Evolutionary conservation across 2,888 invertebrate genomes (phyloP), one percentile per base, ranked within the genome.

Genomic region (Drepanosiphum platanoidis): DNA sequence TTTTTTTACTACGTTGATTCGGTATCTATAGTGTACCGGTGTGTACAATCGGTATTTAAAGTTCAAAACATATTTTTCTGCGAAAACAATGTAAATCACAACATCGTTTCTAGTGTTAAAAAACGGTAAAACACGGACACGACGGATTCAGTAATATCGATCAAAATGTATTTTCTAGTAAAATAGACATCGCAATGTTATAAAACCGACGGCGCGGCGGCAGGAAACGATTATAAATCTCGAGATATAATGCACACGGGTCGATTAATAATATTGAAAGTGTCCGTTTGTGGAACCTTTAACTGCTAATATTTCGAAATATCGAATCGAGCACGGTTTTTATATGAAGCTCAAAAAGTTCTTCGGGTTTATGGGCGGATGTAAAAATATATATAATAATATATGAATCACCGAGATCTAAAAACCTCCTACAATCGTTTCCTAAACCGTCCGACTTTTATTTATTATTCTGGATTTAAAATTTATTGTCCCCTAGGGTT

Each of bases 391-490:
- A 68, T 61, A 72, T 61, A 81, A 61, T 39, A 71, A 71, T 68
- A 68, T 61, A 72, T 61, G 71, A 71, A 81, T 81, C 22, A 30
- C 81, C 9, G 52, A 64, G 74, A 61, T 74, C 64, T 74, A 64
- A 42, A 83, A 64, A 66, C 42, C 64, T 64, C 34, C 74, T 74
- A 74, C 82, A 64, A 66, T 46, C 74, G 64, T 74, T 74, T 74
- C 46, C 46, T 61, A 34, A 83, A 74, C 42, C 64, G n/a, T 74
- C 46, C 27, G 32, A 46, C 39, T 64, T 64, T 74, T 83, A 83
- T 83, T 83, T 83, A 74, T 83, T 82, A 74, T 82, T 74, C 64
- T 36, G 18, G 34, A 64, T 83, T 83, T 74, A 18, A 74, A 74
- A 83, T 74, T 83, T 74, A 74, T 46, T 30, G 82, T 83, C 61